Percentiles rank a stretch among this genome's conserved stretches.
phyloP scores from a whole-genome alignment of 1,140 invertebrate species.

The Lordiphosa mommai region DNA sequence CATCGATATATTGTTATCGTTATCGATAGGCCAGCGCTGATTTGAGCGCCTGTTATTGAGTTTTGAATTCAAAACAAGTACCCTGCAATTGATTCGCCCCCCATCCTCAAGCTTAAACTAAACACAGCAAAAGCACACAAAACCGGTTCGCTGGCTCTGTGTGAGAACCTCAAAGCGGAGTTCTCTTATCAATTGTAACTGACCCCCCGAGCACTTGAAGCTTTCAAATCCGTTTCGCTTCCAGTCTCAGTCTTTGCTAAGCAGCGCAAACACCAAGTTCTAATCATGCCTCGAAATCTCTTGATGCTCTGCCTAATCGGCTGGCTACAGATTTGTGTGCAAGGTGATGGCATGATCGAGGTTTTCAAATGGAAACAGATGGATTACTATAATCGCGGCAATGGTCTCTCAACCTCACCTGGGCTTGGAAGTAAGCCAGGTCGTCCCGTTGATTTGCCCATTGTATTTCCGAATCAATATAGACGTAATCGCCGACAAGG shows the following conservation, averaged over 20 bases:
- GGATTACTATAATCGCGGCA: constrained; percentile 76
- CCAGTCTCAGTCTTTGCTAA: constrained; percentile 14
- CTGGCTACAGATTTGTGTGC: constrained; percentile 13
- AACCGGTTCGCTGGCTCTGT: constrained; percentile 19
- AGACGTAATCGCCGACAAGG: constrained; percentile 27
- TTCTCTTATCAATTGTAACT: constrained; percentile 36
- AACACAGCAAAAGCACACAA: not conserved
- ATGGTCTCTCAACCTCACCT: not conserved
- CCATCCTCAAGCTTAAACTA: no score
- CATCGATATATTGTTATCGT: not conserved
- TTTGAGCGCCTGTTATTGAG: not conserved
- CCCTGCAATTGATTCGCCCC: no score
- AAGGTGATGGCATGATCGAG: constrained; percentile 69
- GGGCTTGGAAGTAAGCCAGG: not conserved
- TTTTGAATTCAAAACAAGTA: not conserved
- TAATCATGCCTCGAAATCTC: not conserved
- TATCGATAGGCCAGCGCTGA: not conserved
- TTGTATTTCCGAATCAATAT: constrained; percentile 41
- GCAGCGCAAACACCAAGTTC: constrained; percentile 4
- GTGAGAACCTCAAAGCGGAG: constrained; percentile 8
- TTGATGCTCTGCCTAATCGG: constrained; percentile 22
- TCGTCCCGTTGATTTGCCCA: constrained; percentile 10
- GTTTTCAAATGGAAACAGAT: constrained; percentile 80
- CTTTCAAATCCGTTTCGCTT: not conserved
- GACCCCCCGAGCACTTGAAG: constrained; percentile 1